These are phyloP conservation scores for Cephus runcator DNA, from an alignment of 2,888 invertebrate genomes.

Conservation along the genomic window DNA sequence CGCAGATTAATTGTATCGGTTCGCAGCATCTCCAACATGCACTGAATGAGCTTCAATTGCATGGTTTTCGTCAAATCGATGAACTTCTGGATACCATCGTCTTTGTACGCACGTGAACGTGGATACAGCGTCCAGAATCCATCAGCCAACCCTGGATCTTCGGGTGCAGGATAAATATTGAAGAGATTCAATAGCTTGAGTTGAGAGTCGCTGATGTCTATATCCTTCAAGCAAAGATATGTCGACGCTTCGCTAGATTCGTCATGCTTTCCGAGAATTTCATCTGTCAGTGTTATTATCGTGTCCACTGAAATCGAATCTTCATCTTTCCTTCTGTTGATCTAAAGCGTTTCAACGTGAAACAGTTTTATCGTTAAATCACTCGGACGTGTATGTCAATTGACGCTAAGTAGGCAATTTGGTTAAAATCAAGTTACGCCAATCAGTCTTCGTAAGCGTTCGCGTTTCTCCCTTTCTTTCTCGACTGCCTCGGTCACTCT, in stretches of 20 bases:
- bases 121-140: constrained; percentile 47
- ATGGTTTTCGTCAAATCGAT: constrained; percentile 30
- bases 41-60: constrained; percentile 37
- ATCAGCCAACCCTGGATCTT: constrained; percentile 45
- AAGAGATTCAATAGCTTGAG: constrained; percentile 41
- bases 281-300: constrained; percentile 28
- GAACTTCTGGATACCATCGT: constrained; percentile 48
- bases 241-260: constrained; percentile 29
- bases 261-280: neutral
- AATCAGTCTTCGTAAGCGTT: constrained; percentile 27
- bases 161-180: constrained; percentile 38
- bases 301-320: constrained; percentile 27
- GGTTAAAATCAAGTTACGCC: constrained; percentile 31
- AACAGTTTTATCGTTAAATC: neutral
- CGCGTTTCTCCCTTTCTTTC: constrained; percentile 19
- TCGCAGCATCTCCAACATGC: constrained; percentile 42
- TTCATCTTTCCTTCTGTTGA: constrained; percentile 5
- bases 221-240: constrained; percentile 38
- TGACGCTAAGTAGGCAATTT: neutral
- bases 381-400: constrained; percentile 12
- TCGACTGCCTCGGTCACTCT: constrained; percentile 12
- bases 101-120: constrained; percentile 27
- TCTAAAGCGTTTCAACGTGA: constrained; percentile 7
- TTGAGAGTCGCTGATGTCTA: constrained; percentile 48
- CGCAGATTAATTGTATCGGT: constrained; percentile 46